phyloP scores from a whole-genome alignment of 2,113 vertebrate genomes.

The Xiphophorus maculatus region DNA sequence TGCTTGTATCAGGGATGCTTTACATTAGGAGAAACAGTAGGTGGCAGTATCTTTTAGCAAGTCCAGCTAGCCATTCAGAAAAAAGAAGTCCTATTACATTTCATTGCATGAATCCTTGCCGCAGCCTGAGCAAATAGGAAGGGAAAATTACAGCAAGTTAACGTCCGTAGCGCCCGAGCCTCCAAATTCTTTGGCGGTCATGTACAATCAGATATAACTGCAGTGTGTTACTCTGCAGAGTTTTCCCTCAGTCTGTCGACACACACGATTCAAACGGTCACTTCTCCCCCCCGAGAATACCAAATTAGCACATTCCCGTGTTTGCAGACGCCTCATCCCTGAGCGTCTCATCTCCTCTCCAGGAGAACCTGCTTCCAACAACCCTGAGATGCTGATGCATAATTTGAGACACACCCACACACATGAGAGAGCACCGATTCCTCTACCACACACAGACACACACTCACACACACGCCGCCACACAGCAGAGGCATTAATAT shows the following conservation, averaged over 20 bases:
- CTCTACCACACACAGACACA: constrained; percentile 32
- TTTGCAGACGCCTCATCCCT: constrained; percentile 22
- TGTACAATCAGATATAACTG: constrained; percentile 3
- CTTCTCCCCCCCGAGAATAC: constrained; percentile 24
- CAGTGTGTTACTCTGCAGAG: not conserved
- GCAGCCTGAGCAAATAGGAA: constrained; percentile 28
- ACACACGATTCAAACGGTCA: constrained; percentile 11
- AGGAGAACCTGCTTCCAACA: constrained; percentile 38
- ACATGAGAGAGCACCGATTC: constrained; percentile 45
- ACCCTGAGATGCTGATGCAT: constrained; percentile 63
- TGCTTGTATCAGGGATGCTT: not conserved
- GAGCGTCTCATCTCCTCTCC: constrained; percentile 9
- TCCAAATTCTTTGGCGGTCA: not conserved
- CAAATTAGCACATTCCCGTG: constrained; percentile 8
- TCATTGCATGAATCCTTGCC: constrained; percentile 45
- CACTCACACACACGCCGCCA: constrained; percentile 26
- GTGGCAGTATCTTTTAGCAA: constrained; percentile 61
- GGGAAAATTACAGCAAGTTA: constrained; percentile 40
- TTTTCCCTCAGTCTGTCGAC: not conserved
- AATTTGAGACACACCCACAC: constrained; percentile 75
- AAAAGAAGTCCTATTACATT: constrained; percentile 39
- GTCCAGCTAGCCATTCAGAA: constrained; percentile 44
- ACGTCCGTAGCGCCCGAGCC: constrained; percentile 1
- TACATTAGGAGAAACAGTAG: constrained; percentile 42
- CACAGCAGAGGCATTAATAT: constrained; percentile 46